Percentiles rank a stretch among this genome's conserved stretches.
Conservation (phyloP, 1,140 invertebrate species). For the Drosophila trapezifrons region DNA sequence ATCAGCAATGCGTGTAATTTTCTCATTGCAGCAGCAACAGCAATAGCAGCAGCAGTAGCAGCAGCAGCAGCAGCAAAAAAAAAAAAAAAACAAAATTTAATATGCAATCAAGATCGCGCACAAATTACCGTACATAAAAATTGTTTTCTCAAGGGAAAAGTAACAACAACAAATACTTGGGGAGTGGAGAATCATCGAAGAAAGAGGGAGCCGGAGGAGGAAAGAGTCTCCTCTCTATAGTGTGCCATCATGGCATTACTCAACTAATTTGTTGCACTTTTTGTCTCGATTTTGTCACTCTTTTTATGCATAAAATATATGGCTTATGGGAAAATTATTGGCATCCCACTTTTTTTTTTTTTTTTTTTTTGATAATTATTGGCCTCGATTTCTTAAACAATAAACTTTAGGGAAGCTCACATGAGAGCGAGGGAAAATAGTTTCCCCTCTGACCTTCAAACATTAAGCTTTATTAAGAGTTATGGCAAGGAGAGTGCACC, state of each 20-base stretch:
- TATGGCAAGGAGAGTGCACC: too few species aligned
- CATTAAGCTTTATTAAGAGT: too few species aligned
- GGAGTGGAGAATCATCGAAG: constrained; percentile 23
- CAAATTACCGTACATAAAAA: constrained; percentile 82
- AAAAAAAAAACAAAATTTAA: constrained; percentile 70
- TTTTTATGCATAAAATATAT: constrained; percentile 15
- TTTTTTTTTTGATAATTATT: too few species aligned
- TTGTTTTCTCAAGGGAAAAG: constrained; percentile 79
- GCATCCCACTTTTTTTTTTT: not conserved
- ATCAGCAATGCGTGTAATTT: constrained; percentile 77
- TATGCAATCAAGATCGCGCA: constrained; percentile 82
- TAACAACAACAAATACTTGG: constrained; percentile 58
- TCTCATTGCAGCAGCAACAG: constrained; percentile 67
- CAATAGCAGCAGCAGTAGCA: not conserved
- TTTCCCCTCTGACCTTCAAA: too few species aligned
- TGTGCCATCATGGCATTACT: constrained; percentile 39
- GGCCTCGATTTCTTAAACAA: too few species aligned
- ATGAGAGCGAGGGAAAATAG: too few species aligned
- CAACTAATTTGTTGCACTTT: constrained; percentile 29
- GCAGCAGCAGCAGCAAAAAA: not conserved
- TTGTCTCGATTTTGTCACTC: constrained; percentile 15
- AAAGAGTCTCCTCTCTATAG: not conserved
- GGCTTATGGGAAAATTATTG: constrained; percentile 24
- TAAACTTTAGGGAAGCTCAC: too few species aligned
- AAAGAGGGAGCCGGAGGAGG: constrained; percentile 2